These are phyloP conservation scores for Drosophila eugracilis DNA, from an alignment of 1,140 invertebrate species.

Conservation along the genomic window DNA sequence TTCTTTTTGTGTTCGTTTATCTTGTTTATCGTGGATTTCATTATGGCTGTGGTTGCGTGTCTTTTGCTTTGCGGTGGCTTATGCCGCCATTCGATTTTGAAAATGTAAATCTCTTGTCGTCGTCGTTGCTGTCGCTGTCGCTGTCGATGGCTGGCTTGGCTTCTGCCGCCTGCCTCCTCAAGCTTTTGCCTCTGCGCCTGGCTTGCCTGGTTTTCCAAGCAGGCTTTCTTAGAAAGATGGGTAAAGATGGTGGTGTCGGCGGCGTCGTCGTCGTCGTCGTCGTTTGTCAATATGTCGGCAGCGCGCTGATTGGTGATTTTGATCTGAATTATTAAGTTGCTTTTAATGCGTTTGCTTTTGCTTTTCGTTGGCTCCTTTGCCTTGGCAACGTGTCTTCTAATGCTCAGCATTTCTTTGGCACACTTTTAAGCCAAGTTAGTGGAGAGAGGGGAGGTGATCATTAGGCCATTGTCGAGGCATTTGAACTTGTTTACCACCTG, in stretches of 20 bases:
- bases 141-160: constrained; percentile 23
- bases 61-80: constrained; percentile 81
- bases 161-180: background rate
- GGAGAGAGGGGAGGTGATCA: constrained; percentile 9
- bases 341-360: constrained; percentile 76
- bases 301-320: constrained; percentile 79
- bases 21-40: constrained; percentile 80
- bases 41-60: constrained; percentile 76
- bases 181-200: background rate
- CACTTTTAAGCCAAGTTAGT: constrained; percentile 30
- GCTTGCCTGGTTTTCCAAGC: background rate
- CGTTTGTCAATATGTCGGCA: constrained; percentile 80
- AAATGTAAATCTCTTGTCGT: constrained; percentile 82
- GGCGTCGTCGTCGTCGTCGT: constrained; percentile 70
- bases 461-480: constrained; percentile 4
- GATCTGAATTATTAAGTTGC: constrained; percentile 83
- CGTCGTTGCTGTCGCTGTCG: constrained; percentile 26
- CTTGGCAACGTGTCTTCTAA: constrained; percentile 1
- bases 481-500: background rate
- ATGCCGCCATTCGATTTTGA: constrained; percentile 81
- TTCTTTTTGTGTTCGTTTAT: constrained; percentile 62
- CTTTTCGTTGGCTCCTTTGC: constrained; percentile 9
- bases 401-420: constrained; percentile 39
- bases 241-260: constrained; percentile 34
- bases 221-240: background rate